These are phyloP conservation scores for Radopholus similis DNA, from an alignment of 1,140 invertebrate species.

Conservation along the genomic window DNA sequence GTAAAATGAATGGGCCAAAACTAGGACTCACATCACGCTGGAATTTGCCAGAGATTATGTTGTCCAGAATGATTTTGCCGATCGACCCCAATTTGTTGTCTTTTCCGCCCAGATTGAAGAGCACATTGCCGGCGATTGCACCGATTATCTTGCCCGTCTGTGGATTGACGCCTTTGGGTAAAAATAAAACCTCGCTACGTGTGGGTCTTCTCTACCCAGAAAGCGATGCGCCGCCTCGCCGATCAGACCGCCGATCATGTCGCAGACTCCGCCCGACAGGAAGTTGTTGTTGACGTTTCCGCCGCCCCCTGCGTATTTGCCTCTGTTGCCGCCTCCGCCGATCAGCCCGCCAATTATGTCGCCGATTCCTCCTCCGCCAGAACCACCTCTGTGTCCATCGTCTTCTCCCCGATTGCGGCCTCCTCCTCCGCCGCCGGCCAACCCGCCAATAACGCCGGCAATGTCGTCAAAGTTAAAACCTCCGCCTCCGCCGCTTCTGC, in stretches of 20 bases:
- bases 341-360: slow-evolving; percentile 38
- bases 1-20: neutral
- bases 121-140: slow-evolving; percentile 43
- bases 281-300: slow-evolving; percentile 48
- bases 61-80: slow-evolving; percentile 59
- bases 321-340: slow-evolving; percentile 47
- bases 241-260: slow-evolving; percentile 58
- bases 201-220: slow-evolving; percentile 15
- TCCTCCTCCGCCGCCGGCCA: slow-evolving; percentile 19
- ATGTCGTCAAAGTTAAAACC: slow-evolving; percentile 18
- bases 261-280: slow-evolving; percentile 52
- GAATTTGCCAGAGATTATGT: slow-evolving; percentile 59
- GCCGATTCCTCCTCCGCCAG: slow-evolving; percentile 27
- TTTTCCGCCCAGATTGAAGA: slow-evolving; percentile 49
- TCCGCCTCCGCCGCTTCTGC: slow-evolving; percentile 28
- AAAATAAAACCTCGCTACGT: neutral
- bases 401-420: slow-evolving; percentile 27
- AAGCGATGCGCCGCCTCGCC: slow-evolving; percentile 58
- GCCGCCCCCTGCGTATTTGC: slow-evolving; percentile 46
- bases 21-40: slow-evolving; percentile 45
- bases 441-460: slow-evolving; percentile 20
- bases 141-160: slow-evolving; percentile 58
- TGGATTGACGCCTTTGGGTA: slow-evolving; percentile 48
- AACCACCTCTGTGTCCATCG: neutral
- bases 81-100: slow-evolving; percentile 57